phyloP scores from a whole-genome alignment of 2,888 invertebrate species.

The Acanthoscelides obtectus region DNA sequence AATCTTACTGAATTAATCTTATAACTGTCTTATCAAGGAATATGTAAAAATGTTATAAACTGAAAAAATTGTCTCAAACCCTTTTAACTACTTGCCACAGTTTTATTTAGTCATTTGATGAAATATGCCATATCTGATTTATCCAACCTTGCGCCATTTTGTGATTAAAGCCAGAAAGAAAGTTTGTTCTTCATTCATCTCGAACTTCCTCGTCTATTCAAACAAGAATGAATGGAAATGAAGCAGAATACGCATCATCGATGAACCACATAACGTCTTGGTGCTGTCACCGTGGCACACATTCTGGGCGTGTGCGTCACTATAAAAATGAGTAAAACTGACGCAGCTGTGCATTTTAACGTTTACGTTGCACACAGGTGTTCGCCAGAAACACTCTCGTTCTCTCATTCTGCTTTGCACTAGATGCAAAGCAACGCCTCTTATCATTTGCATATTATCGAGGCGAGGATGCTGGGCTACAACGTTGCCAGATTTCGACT shows the following conservation, averaged over 20 bases:
- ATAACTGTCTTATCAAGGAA: no score
- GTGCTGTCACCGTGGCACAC: not conserved
- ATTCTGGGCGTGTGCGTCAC: not conserved
- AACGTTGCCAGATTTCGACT: not conserved
- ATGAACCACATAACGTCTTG: not conserved
- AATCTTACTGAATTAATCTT: no score
- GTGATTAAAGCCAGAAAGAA: no score
- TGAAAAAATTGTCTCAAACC: no score
- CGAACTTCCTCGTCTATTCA: no score
- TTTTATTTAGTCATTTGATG: no score
- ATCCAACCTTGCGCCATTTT: no score
- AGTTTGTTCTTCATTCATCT: no score
- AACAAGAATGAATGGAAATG: no score
- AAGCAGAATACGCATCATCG: not conserved
- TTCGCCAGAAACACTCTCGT: constrained; percentile 8
- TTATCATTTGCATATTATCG: constrained; percentile 10
- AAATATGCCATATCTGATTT: no score
- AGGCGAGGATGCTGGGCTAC: not conserved
- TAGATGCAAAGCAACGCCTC: constrained; percentile 9
- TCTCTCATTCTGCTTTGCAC: constrained; percentile 1
- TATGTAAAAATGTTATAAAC: no score
- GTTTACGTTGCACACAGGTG: constrained; percentile 11
- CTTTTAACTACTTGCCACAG: no score
- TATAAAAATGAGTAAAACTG: not conserved
- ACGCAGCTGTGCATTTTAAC: not conserved